Conservation (phyloP, 2,888 invertebrate genomes). For the Salticus scenicus region DNA sequence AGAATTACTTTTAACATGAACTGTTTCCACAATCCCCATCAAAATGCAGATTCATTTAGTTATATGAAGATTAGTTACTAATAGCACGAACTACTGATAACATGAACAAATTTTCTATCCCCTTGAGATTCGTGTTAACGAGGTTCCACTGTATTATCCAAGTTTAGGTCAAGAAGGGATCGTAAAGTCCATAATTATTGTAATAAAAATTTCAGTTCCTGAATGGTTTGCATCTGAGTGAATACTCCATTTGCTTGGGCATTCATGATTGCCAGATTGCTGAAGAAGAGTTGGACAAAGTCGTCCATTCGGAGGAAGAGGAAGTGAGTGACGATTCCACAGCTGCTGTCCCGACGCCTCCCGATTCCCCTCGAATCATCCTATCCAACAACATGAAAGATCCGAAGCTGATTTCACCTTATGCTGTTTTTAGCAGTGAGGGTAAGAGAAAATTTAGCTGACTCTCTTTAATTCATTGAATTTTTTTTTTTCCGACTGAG, state of each 20-base stretch:
- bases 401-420: slow-evolving; percentile 75
- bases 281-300: slow-evolving; percentile 81
- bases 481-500: too few relatives aligned
- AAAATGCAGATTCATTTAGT: too few relatives aligned
- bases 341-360: slow-evolving; percentile 83
- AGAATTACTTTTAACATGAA: too few relatives aligned
- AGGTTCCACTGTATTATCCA: too few relatives aligned
- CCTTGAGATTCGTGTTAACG: too few relatives aligned
- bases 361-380: slow-evolving; percentile 85
- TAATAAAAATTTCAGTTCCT: too few relatives aligned
- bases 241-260: slow-evolving; percentile 96
- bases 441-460: background rate
- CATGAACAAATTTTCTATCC: too few relatives aligned
- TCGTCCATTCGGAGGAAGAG: slow-evolving; percentile 73
- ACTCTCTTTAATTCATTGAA: background rate
- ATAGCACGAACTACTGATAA: too few relatives aligned
- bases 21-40: too few relatives aligned
- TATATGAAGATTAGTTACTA: too few relatives aligned
- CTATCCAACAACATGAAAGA: slow-evolving; percentile 53
- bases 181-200: too few relatives aligned
- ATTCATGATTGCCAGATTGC: slow-evolving; percentile 90
- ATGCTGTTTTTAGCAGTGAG: slow-evolving; percentile 87
- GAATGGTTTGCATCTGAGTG: slow-evolving; percentile 96
- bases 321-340: slow-evolving; percentile 67
- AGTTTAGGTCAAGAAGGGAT: too few relatives aligned